Base-by-base conservation (phyloP, 2,113 vertebrate genomes). In the Varanus salvator region DNA sequence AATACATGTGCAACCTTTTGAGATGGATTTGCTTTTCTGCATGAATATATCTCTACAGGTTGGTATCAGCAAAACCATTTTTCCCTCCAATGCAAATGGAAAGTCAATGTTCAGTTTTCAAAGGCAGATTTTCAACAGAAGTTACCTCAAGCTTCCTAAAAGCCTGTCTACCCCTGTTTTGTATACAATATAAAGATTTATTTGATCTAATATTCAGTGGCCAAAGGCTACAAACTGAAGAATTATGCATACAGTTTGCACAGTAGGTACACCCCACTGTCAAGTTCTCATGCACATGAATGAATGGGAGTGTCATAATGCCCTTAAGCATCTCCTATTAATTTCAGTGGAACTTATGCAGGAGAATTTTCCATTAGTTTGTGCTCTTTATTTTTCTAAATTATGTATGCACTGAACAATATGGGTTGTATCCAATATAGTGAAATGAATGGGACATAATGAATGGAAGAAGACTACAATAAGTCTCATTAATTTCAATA, bases 1-100 rank as follows among this genome's bases (percentile, higher is more conserved):
- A 54, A 2, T 0, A 17, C 17, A 0, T 85, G 0, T 27, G 1
- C 19, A 29, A 23, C 9, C 68, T 29, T 38, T 19, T 0, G 48
- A 31, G 5, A 14, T 0, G 25, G n/a, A 54, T 57, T 19, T 85
- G 48, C 52, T 60, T 15, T 34, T 81, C 69, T 60, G 31, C 60
- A 72, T 14, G 21, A 66, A 0, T 19, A n/a, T 9, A 1, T 11
- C 4, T 54, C 15, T 64, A 52, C 69, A 23, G 1, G n/a, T 0
- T 29, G 31, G 0, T 2, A 19, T 52, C 0, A 4, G 1, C 60
- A 1, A 5, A 1, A 2, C 52, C 27, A 48, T 17, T 48, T 17
- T 23, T 52, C 0, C 25, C 69, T 23, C 0, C 27, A 78, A 5
- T 7, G 29, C 0, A 57, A 57, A 34, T 12, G 2, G 2, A 54